Percentiles rank a stretch among this genome's conserved stretches.
These are phyloP conservation scores for Spodoptera frugiperda DNA, from an alignment of 1,140 invertebrate species.

Conservation along the genomic window DNA sequence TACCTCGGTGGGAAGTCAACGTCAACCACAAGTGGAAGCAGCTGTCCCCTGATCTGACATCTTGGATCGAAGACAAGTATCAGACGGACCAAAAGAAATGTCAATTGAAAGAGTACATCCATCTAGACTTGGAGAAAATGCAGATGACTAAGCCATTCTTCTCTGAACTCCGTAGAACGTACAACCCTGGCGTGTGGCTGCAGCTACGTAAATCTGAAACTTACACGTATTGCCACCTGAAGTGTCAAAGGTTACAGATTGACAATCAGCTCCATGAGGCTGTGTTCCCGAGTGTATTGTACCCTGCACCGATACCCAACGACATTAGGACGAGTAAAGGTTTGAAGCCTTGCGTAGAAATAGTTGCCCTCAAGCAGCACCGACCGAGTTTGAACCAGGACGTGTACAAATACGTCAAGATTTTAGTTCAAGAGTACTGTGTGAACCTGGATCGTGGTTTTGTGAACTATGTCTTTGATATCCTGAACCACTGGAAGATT, in stretches of 20 bases:
- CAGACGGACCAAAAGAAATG: slow-evolving; percentile 89
- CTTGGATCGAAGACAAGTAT: slow-evolving; percentile 94
- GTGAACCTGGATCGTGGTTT: slow-evolving; percentile 92
- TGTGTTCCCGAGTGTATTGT: slow-evolving; percentile 92
- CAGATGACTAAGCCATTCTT: slow-evolving; percentile 95
- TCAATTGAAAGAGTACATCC: slow-evolving; percentile 91
- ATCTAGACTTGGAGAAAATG: slow-evolving; percentile 94
- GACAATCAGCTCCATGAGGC: slow-evolving; percentile 93
- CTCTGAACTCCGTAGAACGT: slow-evolving; percentile 91
- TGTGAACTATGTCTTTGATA: slow-evolving; percentile 88
- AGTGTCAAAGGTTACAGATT: slow-evolving; percentile 90
- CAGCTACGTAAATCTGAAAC: slow-evolving; percentile 91
- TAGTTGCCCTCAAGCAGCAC: slow-evolving; percentile 88
- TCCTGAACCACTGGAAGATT: slow-evolving; percentile 86
- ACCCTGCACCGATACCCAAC: slow-evolving; percentile 84
- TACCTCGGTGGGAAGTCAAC: slow-evolving; percentile 93
- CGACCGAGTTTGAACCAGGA: slow-evolving; percentile 87
- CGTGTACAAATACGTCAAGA: slow-evolving; percentile 90
- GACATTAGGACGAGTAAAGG: slow-evolving; percentile 70
- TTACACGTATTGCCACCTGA: slow-evolving; percentile 89
- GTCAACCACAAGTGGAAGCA: slow-evolving; percentile 93
- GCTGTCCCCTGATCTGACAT: slow-evolving; percentile 91
- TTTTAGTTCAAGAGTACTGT: slow-evolving; percentile 90
- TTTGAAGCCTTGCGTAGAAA: slow-evolving; percentile 90
- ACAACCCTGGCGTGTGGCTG: slow-evolving; percentile 92